Base-by-base conservation (phyloP, 2,797 vertebrate genomes). In the Galago senegalensis region DNA sequence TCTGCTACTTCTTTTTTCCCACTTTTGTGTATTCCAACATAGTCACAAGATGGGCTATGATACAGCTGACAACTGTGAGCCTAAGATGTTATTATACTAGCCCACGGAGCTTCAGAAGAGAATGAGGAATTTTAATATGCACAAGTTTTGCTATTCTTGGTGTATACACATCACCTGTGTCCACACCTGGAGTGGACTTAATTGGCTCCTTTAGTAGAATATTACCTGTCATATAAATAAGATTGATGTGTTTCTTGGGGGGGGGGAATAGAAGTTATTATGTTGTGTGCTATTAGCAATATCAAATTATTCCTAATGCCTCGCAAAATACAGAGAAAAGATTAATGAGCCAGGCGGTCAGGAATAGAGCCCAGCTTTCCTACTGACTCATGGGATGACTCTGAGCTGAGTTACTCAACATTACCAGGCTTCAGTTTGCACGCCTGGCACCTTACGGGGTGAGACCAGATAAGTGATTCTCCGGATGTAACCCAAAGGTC, bases 261-360 rank as follows among this genome's bases (percentile, higher is more conserved):
- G 70, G 13, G 70, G 91, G 92, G 82, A 58, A 17, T 82, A 49
- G 34, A 65, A 89, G 65, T 87, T 89, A 82, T 61, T 70, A 43
- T 43, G 95, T 86, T 81, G 63, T 75, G 31, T 76, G 77, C 73
- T 79, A 76, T 89, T 37, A 79, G 58, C 13, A 91, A 85, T 49
- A 87, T 25, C 27, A 29, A 89, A 87, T 96, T 95, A 87, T 93
- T 97, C 92, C 93, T 93, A 90, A 92, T 76, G 65, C 34, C 43
- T 94, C 86, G 77, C 67, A 80, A 94, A 97, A 91, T 92, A n/a
- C 58, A 97, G 92, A 93, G 89, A 91, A 96, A 94, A 96, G 91
- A 96, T 94, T 92, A 93, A 96, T 75, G 95, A 97, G 34, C 56
- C 77, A 87, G 94, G 93, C 46, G 29, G 83, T 89, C 86, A 96